Base-by-base conservation (phyloP, 2,797 vertebrate species). In the Phalanger gymnotis region DNA sequence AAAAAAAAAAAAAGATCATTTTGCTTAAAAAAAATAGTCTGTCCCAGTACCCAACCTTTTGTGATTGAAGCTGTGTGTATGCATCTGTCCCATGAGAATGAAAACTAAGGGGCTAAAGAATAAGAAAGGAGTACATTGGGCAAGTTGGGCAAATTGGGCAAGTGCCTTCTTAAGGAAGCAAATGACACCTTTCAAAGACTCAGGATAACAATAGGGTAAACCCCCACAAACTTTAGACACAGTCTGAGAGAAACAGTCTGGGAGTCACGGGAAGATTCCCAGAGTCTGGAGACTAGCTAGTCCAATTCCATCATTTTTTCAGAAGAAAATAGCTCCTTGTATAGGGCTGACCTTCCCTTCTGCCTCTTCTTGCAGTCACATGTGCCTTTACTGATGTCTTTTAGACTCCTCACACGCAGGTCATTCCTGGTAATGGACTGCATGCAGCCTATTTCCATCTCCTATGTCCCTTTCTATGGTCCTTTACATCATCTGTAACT, bases 171-270 rank as follows among this genome's bases (percentile, higher is more conserved):
- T 93, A 53, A 52, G 28, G 90, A 93, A 81, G 73, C n/a, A 57
- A 14, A n/a, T 0, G 11, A 54, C 31, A 55, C 52, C 11, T 3
- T 27, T 90, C 53, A 16, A 30, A 34, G 54, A 27, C 1, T 2
- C 30, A 47, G 81, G 90, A 54, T 73, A 40, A 81, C 28, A 53
- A 12, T n/a, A 31, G 4, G 16, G 40, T 4, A 2, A 30, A 7
- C 0, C 0, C 56, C 31, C 22, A 13, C 51, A 3, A 12, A 0
- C 4, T n/a, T 87, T 40, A 87, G 53, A 53, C 3, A 53, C 34
- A 52, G 28, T 55, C 51, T 3, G 0, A 3, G 34, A 0, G 11
- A n/a, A 0, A 51, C 52, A 0, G 55, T 9, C 2, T 2, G 25
- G 1, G 89, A 90, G 66, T 40, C 2, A 0, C n/a, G 2, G 10